A percentile compares a stretch with the other conserved stretches of the same genome.
phyloP scores from a whole-genome alignment of 2,113 vertebrate genomes.

The Xiphorhynchus elegans region DNA sequence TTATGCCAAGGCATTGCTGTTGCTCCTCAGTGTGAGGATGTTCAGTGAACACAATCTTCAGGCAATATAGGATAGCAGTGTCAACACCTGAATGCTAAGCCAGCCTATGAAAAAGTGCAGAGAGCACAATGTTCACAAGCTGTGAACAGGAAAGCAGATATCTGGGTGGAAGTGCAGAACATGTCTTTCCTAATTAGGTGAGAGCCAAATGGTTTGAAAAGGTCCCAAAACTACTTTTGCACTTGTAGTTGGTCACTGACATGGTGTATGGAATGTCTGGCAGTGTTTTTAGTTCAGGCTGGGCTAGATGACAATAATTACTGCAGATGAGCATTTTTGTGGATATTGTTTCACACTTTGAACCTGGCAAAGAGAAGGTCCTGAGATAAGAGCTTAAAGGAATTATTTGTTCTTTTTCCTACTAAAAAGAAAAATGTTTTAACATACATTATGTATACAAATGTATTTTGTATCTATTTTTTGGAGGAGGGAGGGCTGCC shows the following conservation, averaged over 20 bases:
- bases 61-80: background rate
- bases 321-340: background rate
- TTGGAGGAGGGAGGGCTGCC: fast-evolving
- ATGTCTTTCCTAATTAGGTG: background rate
- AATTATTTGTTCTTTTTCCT: background rate
- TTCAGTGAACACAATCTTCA: background rate
- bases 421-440: background rate
- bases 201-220: background rate
- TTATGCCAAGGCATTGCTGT: background rate
- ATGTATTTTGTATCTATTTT: background rate
- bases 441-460: background rate
- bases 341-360: background rate
- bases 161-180: background rate
- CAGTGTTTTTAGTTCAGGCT: background rate
- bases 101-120: background rate
- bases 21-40: background rate
- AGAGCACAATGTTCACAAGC: background rate
- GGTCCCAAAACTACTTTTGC: background rate
- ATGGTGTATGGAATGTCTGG: background rate
- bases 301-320: background rate
- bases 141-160: background rate
- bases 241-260: background rate
- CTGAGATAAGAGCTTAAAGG: background rate
- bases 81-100: background rate
- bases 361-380: background rate